phyloP scores from a whole-genome alignment of 2,797 vertebrate species.

The Poeciliopsis gracilis region DNA sequence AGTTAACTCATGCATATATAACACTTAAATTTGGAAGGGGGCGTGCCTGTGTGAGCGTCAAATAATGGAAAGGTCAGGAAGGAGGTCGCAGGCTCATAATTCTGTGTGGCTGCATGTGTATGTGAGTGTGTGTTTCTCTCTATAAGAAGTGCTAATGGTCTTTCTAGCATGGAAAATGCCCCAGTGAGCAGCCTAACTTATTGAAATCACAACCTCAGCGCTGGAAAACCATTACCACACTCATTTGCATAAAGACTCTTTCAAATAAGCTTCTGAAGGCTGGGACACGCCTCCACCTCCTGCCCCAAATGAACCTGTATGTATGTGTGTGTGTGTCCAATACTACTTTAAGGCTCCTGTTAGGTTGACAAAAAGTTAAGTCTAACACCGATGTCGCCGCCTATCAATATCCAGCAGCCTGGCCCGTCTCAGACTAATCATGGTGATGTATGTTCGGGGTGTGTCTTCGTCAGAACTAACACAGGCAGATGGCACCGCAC shows the following conservation, averaged over 20 bases:
- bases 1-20: constrained; percentile 73
- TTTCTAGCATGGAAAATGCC: constrained; percentile 67
- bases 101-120: neutral
- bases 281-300: constrained; percentile 49
- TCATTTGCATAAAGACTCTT: constrained; percentile 85
- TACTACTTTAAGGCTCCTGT: constrained; percentile 44
- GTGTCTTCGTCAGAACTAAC: constrained; percentile 56
- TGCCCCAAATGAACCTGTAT: constrained; percentile 12
- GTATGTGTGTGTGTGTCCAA: constrained; percentile 13
- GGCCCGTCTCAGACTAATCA: constrained; percentile 42
- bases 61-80: constrained; percentile 56
- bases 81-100: constrained; percentile 59
- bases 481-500: constrained; percentile 40
- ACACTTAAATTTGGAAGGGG: constrained; percentile 55
- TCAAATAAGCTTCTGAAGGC: constrained; percentile 62
- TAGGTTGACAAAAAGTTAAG: constrained; percentile 48
- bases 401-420: constrained; percentile 45
- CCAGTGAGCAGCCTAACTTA: constrained; percentile 82
- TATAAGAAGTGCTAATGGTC: constrained; percentile 60
- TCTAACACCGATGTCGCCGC: constrained; percentile 20
- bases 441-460: constrained; percentile 50
- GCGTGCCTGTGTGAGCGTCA: constrained; percentile 39
- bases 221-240: constrained; percentile 85
- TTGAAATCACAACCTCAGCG: constrained; percentile 85
- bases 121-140: constrained; percentile 24